Percentiles rank a stretch among this genome's conserved stretches.
These are phyloP conservation scores for Slavum lentiscoides DNA, from an alignment of 2,888 invertebrate species.

Conservation along the genomic window DNA sequence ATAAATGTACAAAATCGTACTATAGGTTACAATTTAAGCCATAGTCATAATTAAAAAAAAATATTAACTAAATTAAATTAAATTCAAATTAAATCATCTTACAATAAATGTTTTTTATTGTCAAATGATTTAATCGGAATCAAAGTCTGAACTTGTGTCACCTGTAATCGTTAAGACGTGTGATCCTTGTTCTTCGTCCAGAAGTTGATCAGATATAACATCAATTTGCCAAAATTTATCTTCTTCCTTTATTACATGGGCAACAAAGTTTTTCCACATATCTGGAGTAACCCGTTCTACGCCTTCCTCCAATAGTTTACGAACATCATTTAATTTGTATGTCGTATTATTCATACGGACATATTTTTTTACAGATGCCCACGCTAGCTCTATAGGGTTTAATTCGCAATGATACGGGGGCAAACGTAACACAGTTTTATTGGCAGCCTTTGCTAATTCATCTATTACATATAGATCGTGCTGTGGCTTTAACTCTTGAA, in stretches of 20 bases:
- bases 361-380: background rate
- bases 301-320: background rate
- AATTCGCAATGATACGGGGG: background rate
- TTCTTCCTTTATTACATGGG: background rate
- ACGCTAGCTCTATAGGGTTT: background rate
- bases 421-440: background rate
- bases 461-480: background rate
- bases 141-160: conserved; percentile 20
- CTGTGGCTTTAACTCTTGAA: background rate
- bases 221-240: background rate
- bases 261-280: background rate
- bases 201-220: background rate
- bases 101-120: background rate
- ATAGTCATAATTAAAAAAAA: background rate
- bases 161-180: conserved; percentile 7
- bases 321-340: background rate
- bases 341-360: background rate
- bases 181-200: background rate
- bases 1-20: background rate
- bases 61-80: conserved; percentile 7
- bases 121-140: conserved; percentile 31
- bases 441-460: conserved; percentile 3
- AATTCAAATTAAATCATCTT: too few relatives aligned
- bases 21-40: background rate
- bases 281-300: background rate